phyloP scores from a whole-genome alignment of 2,113 vertebrate genomes.

The Callipepla californica region DNA sequence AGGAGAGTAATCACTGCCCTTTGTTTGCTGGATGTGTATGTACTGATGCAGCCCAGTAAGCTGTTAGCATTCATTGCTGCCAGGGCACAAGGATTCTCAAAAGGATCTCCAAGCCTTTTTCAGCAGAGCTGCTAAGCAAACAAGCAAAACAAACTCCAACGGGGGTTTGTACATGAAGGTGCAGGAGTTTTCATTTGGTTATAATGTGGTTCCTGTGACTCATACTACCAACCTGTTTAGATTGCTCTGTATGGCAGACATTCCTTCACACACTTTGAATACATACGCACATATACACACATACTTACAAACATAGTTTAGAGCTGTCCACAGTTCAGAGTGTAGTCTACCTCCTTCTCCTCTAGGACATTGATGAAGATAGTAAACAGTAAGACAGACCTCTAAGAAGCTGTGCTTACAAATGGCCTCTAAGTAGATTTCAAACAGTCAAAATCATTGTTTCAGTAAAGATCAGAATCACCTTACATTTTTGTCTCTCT shows the following conservation, averaged over 20 bases:
- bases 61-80: not conserved
- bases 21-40: not conserved
- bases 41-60: not conserved
- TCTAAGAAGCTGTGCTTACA: not conserved
- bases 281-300: not conserved
- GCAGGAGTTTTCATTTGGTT: not conserved
- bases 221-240: not conserved
- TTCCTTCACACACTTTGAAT: not conserved
- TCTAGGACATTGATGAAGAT: not conserved
- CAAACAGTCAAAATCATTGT: not conserved
- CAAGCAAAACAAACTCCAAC: not conserved
- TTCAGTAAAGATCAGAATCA: not conserved
- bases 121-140: not conserved
- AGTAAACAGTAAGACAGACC: not conserved
- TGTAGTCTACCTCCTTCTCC: not conserved
- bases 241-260: not conserved
- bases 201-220: not conserved
- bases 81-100: not conserved
- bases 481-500: not conserved
- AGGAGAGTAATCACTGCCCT: not conserved
- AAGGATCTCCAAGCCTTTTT: not conserved
- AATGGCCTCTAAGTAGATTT: not conserved
- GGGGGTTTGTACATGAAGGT: rapidly evolving
- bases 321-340: too few relatives aligned
- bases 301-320: not conserved